These are phyloP conservation scores for Gadus macrocephalus DNA, from an alignment of 2,113 vertebrate species.

Conservation along the genomic window DNA sequence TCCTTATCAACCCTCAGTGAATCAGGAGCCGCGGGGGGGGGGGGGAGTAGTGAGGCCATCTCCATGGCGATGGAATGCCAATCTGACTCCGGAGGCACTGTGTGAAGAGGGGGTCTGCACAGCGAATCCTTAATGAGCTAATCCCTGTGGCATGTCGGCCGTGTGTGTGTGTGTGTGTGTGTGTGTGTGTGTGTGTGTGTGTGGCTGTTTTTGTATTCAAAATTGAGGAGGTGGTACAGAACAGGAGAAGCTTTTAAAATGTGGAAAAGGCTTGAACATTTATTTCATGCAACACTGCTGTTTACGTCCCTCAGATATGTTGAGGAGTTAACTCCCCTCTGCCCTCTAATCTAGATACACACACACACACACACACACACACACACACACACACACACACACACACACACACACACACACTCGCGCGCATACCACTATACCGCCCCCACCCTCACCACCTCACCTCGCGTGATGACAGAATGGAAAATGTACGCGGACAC, in stretches of 20 bases:
- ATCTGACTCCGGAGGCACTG: slow-evolving; percentile 49
- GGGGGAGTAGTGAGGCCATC: slow-evolving; percentile 40
- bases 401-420: background rate
- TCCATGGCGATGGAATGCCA: slow-evolving; percentile 71
- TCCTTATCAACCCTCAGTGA: slow-evolving; percentile 58
- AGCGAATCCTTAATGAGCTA: slow-evolving; percentile 54
- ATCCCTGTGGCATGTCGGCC: slow-evolving; percentile 1
- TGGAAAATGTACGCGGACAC: slow-evolving; percentile 49
- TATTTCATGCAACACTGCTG: no score
- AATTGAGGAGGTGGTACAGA: background rate
- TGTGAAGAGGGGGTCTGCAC: slow-evolving; percentile 47
- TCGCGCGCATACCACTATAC: background rate
- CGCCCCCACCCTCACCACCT: slow-evolving; percentile 2
- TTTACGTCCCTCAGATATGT: no score
- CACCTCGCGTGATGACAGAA: slow-evolving; percentile 37
- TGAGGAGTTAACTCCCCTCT: no score
- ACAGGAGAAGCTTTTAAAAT: background rate
- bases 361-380: background rate
- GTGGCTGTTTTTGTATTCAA: slow-evolving; percentile 36
- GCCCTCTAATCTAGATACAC: background rate
- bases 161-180: no score
- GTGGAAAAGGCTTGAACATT: no score
- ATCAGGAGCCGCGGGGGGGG: slow-evolving; percentile 23
- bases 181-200: background rate
- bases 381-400: background rate